phyloP scores from a whole-genome alignment of 1,140 invertebrate genomes.

The Caenorhabditis inopinata region DNA sequence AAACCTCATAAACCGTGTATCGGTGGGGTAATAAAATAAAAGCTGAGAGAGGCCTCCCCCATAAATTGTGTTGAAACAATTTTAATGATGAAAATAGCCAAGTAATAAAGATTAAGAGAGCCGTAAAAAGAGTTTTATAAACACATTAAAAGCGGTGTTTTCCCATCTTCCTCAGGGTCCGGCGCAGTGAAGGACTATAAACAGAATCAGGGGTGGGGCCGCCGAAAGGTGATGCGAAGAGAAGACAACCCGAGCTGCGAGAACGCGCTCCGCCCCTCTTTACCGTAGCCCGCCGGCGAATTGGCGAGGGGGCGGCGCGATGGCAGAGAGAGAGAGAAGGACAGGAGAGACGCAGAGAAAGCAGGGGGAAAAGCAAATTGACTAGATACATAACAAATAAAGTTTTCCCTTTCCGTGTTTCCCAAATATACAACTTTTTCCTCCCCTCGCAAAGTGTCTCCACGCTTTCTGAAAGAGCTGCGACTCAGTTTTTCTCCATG shows the following conservation, averaged over 20 bases:
- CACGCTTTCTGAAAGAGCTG: too few relatives aligned
- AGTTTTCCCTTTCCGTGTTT: too few relatives aligned
- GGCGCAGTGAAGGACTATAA: neutral
- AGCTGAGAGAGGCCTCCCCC: neutral
- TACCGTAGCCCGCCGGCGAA: neutral
- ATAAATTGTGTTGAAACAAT: too few relatives aligned
- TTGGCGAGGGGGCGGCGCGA: neutral
- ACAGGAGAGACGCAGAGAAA: neutral
- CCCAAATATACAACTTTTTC: too few relatives aligned
- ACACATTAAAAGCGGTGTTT: neutral
- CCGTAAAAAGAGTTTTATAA: neutral
- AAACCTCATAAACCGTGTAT: too few relatives aligned
- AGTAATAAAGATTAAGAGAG: constrained; percentile 32
- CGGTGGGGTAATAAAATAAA: neutral
- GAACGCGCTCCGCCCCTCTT: neutral
- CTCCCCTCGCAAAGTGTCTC: too few relatives aligned
- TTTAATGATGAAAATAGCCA: neutral
- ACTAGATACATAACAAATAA: too few relatives aligned
- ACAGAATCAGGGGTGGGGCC: neutral
- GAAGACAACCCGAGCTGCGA: neutral
- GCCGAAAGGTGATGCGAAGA: neutral
- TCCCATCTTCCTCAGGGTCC: too few relatives aligned
- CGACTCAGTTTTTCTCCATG: too few relatives aligned
- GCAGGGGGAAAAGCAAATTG: too few relatives aligned
- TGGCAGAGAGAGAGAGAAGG: neutral